Conservation (phyloP, 2,888 invertebrate species). For the Thymelicus acteon region DNA sequence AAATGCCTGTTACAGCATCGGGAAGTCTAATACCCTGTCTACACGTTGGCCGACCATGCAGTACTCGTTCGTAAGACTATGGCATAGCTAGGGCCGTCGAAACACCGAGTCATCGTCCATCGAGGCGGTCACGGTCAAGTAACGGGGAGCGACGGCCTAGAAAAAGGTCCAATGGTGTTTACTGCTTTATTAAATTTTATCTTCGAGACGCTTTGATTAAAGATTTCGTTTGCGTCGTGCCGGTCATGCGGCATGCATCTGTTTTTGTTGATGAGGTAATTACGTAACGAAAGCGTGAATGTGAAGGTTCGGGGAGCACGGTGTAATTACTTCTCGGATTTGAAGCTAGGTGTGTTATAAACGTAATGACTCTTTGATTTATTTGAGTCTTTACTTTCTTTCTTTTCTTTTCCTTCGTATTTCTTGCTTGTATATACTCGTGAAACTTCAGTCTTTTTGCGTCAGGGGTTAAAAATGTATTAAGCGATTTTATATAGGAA, state of each 20-base stretch:
- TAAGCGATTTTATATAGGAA: background rate
- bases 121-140: slow-evolving; percentile 74
- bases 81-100: slow-evolving; percentile 44
- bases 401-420: too few species aligned
- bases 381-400: too few species aligned
- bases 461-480: too few species aligned
- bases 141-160: slow-evolving; percentile 74
- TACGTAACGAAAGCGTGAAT: slow-evolving; percentile 22
- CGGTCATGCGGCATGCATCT: background rate
- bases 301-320: background rate
- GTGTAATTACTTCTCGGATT: background rate
- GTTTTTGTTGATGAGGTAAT: slow-evolving; percentile 22
- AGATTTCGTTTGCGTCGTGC: slow-evolving; percentile 7
- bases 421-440: too few species aligned
- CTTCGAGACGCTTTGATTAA: slow-evolving; percentile 15
- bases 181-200: slow-evolving; percentile 14
- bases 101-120: slow-evolving; percentile 61
- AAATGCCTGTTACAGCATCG: too few species aligned
- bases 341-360: background rate
- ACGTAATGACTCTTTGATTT: too few species aligned
- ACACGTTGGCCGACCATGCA: background rate
- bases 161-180: slow-evolving; percentile 61
- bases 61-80: background rate
- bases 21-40: too few species aligned
- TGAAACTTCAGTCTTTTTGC: too few species aligned